Percentiles rank a stretch among this genome's conserved stretches.
Evolutionary conservation across 2,797 vertebrate genomes (phyloP).

Genomic region (Thalassophryne amazonica): DNA sequence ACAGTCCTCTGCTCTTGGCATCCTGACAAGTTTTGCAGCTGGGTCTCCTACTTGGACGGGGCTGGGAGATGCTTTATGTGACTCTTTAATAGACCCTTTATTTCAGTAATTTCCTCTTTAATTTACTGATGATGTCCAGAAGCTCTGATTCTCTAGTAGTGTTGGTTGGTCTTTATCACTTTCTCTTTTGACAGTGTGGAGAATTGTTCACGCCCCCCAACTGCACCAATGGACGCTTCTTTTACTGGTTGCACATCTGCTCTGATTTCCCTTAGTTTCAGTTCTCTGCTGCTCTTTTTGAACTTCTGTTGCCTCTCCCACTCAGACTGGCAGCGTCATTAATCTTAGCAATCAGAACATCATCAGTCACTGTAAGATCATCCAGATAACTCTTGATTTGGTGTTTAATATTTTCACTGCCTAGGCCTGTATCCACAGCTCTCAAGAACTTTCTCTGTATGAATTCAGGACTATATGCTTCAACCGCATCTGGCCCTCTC

Average conservation of each 20-base stretch:
- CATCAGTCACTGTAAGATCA: constrained; percentile 17
- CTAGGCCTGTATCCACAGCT: constrained; percentile 7
- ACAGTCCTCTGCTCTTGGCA: neutral
- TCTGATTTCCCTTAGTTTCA: neutral
- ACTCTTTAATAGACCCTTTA: neutral
- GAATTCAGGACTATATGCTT: constrained; percentile 10
- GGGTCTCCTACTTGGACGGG: neutral
- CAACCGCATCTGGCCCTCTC: constrained; percentile 2
- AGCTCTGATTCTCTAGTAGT: neutral
- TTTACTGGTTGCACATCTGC: neutral
- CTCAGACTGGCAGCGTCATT: constrained; percentile 15
- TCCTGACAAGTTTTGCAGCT: constrained; percentile 4
- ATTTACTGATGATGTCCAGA: neutral
- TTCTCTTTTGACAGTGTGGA: neutral
- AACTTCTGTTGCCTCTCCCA: constrained; percentile 22
- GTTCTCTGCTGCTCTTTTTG: neutral
- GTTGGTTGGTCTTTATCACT: neutral
- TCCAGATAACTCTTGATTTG: constrained; percentile 18
- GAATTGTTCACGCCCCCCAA: neutral
- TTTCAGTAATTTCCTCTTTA: constrained; percentile 1
- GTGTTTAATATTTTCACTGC: constrained; percentile 27
- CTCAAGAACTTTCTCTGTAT: constrained; percentile 26
- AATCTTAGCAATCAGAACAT: constrained; percentile 25
- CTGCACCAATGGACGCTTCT: neutral
- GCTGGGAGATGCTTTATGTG: neutral